These are phyloP conservation scores for Dolichotis patagonum DNA, from an alignment of 2,113 vertebrate genomes.

Conservation along the genomic window DNA sequence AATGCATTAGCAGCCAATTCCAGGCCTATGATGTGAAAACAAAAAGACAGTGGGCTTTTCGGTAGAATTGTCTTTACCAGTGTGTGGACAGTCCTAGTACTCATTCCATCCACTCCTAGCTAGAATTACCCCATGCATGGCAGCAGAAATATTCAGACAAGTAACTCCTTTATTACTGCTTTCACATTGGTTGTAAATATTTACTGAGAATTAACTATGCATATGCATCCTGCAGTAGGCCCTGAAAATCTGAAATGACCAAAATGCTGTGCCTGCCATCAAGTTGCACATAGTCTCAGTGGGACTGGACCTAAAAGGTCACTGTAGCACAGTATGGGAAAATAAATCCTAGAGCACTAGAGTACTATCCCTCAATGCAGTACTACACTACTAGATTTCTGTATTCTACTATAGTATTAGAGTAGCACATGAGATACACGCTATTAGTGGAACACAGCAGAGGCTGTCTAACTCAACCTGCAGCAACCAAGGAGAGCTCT, in stretches of 20 bases:
- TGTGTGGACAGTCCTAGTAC: not conserved
- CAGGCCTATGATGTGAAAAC: not conserved
- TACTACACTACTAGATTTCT: not conserved
- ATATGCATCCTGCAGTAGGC: not conserved
- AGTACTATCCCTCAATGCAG: not conserved
- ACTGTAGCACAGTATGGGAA: not conserved
- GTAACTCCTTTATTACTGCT: not conserved
- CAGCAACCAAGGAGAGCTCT: not conserved
- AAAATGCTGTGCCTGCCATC: not conserved
- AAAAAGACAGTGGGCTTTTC: not conserved
- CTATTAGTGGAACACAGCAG: not conserved
- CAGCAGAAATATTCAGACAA: not conserved
- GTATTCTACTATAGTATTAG: not conserved
- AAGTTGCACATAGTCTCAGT: not conserved
- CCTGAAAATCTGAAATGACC: not conserved
- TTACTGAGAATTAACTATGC: constrained; percentile 25
- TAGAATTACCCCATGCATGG: not conserved
- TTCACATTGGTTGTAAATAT: not conserved
- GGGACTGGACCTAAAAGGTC: not conserved
- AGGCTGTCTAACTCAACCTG: not conserved
- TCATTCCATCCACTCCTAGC: not conserved
- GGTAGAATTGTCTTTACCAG: not conserved
- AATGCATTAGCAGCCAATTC: not conserved
- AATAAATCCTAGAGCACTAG: not conserved
- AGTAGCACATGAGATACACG: fast-evolving